phyloP scores from a whole-genome alignment of 35 echinoderm and acorn worm genomes.

The Anneissia japonica region DNA sequence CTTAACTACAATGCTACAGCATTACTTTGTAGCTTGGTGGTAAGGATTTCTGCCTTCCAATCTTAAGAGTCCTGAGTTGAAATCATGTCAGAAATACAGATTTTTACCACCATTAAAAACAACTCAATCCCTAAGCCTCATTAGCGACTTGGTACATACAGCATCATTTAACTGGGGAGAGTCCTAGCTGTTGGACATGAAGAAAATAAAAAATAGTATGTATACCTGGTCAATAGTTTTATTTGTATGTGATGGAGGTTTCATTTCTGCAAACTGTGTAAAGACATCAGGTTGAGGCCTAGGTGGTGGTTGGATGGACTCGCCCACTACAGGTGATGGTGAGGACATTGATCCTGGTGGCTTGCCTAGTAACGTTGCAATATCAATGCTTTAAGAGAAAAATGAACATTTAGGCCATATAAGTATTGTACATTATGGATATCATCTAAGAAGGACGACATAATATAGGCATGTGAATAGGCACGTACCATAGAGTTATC shows the following conservation, averaged over 20 bases:
- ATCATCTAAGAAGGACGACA: no score
- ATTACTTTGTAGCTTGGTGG: no score
- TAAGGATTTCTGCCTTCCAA: no score
- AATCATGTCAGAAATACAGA: no score
- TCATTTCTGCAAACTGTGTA: background rate
- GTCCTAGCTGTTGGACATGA: conserved; percentile 5
- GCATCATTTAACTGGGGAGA: background rate
- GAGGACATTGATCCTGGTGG: background rate
- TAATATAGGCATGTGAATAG: no score
- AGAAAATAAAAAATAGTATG: no score
- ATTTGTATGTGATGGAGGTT: background rate
- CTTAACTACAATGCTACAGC: no score
- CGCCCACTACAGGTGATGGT: background rate
- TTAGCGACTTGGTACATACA: background rate
- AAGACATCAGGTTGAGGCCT: background rate
- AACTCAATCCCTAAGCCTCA: background rate
- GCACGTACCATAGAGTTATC: no score
- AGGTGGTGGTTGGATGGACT: background rate
- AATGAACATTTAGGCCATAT: no score
- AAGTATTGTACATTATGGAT: no score
- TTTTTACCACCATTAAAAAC: no score
- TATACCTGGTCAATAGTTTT: background rate
- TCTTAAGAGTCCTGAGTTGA: no score
- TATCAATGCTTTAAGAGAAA: conserved; percentile 39
- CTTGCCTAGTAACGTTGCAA: conserved; percentile 60